These are phyloP conservation scores for Bos indicus DNA, from an alignment of 2,113 vertebrate genomes.

Conservation along the genomic window DNA sequence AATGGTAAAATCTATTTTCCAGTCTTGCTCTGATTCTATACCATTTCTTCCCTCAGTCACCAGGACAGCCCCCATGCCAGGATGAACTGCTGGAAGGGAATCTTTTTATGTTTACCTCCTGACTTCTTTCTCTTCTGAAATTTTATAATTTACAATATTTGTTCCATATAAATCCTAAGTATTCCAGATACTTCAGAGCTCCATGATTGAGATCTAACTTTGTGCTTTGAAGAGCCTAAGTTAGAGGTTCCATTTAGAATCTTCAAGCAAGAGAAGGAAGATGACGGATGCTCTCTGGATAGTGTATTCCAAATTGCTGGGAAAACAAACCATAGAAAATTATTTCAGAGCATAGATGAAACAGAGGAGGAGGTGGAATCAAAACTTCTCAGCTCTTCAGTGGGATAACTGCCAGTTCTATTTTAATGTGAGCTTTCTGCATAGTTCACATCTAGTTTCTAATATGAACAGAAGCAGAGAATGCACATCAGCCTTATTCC, in stretches of 20 bases:
- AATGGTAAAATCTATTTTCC: not conserved
- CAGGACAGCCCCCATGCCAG: not conserved
- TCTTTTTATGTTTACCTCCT: not conserved
- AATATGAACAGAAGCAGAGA: not conserved
- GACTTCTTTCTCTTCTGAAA: not conserved
- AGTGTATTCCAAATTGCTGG: not conserved
- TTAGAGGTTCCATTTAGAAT: not conserved
- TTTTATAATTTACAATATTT: not conserved
- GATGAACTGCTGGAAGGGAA: not conserved
- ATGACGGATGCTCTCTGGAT: not conserved
- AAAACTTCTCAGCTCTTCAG: not conserved
- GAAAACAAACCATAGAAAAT: not conserved
- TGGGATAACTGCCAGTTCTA: not conserved
- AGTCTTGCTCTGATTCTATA: not conserved
- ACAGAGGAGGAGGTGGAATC: not conserved
- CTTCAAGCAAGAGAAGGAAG: not conserved
- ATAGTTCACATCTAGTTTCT: not conserved
- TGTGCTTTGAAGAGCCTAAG: not conserved
- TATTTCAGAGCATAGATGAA: not conserved
- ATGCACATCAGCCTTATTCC: not conserved
- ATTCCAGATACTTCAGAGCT: not conserved
- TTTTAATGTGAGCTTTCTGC: not conserved
- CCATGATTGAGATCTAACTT: not conserved
- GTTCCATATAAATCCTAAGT: not conserved
- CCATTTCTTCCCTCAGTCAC: too few relatives aligned